Evolutionary conservation across 2,797 vertebrate species (phyloP), one percentile per base, ranked within the genome.

Genomic region (Sylvilagus floridanus): DNA sequence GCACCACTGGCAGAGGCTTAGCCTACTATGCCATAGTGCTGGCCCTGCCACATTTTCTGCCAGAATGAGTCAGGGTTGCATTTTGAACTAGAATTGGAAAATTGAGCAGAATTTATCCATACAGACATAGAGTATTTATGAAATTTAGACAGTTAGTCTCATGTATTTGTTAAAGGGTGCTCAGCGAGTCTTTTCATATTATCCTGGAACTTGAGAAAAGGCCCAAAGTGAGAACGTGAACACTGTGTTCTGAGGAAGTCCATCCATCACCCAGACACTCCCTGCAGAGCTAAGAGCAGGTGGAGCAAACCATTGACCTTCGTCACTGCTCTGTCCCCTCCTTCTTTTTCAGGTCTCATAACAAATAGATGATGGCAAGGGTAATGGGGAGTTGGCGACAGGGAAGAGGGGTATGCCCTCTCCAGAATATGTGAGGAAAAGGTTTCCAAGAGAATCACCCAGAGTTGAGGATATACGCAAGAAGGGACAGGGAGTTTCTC

Each of bases 31-130:
- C 42, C 42, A 47, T 47, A 47, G 42, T 47, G 42, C 42, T 9
- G 42, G 42, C 42, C 42, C 42, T 47, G 42, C 8, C 42, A 47
- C 8, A 66, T 68, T 87, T 84, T 68, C 47, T 81, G 68, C 12
- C 26, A 81, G 0, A 47, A n/a, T 3, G 16, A 62, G 8, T 60
- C 19, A 92, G 52, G n/a, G 21, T 71, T 92, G 6, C 50, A 42
- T 72, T 86, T 96, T 94, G 62, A 62, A 73, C 47, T 26, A 11
- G n/a, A 93, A 88, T 71, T 91, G 73, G 17, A 87, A 85, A 92
- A 81, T 30, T 57, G 17, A 90, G 12, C 71, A 76, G 17, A 91
- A 75, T 94, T 93, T 78, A 84, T 13, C 13, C 84, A 69, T 24
- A 91, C 2, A 73, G 68, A 66, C 8, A 24, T 22, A 10, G 93